Evolutionary conservation across 2,113 vertebrate species (phyloP).

Genomic region (Procapra przewalskii): DNA sequence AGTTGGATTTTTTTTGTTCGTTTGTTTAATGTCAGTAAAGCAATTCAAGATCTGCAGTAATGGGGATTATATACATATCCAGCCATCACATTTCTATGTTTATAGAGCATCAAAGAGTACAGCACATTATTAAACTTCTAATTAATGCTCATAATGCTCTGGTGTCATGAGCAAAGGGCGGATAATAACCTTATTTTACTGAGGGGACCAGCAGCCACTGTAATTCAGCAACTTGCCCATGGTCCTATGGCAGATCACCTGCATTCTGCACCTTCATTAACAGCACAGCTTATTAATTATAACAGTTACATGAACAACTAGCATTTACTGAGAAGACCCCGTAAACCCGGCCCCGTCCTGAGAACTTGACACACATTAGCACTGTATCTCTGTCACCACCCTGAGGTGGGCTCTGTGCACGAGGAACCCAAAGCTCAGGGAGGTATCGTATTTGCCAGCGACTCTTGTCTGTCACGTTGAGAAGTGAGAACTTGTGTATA

Average conservation of each 20-base stretch:
- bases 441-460: too few species aligned
- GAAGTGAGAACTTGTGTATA: not conserved
- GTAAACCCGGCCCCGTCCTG: not conserved
- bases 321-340: not conserved
- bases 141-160: conserved; percentile 52
- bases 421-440: not conserved
- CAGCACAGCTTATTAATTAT: conserved; percentile 56
- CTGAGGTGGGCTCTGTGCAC: not conserved
- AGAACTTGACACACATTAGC: not conserved
- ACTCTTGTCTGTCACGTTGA: not conserved
- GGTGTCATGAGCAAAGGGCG: conserved; percentile 27
- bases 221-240: not conserved
- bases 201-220: not conserved
- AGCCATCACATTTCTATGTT: conserved; percentile 43
- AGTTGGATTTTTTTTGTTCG: not conserved
- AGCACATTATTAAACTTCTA: conserved; percentile 58
- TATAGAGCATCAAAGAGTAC: conserved; percentile 60
- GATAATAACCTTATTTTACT: conserved; percentile 55
- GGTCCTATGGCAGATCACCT: conserved; percentile 33
- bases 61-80: conserved; percentile 44
- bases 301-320: conserved; percentile 31
- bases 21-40: conserved; percentile 10
- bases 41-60: conserved; percentile 46
- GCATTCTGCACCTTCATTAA: conserved; percentile 56
- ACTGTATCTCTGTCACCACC: not conserved